These are phyloP conservation scores for Esox niger DNA, from an alignment of 2,113 vertebrate genomes.

Conservation along the genomic window DNA sequence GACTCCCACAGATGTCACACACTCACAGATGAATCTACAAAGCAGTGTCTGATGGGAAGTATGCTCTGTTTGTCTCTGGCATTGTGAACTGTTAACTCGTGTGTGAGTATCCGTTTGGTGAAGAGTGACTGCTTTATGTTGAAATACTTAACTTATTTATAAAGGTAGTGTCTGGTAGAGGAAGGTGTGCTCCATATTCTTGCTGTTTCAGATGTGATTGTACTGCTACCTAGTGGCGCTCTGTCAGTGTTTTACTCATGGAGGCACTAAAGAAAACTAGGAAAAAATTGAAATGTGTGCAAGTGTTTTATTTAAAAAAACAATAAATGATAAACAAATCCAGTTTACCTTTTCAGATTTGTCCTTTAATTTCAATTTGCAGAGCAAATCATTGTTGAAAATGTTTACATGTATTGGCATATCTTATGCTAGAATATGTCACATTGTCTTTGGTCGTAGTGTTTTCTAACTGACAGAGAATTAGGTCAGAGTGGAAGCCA, in stretches of 20 bases:
- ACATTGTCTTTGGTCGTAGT: not conserved
- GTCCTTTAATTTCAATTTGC: not conserved
- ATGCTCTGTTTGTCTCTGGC: constrained; percentile 37
- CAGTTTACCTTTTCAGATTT: constrained; percentile 1
- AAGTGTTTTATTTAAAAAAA: constrained; percentile 75
- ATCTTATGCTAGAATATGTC: not conserved
- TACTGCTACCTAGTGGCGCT: constrained; percentile 79
- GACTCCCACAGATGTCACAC: constrained; percentile 48
- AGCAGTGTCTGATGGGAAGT: constrained; percentile 36
- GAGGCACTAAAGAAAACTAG: constrained; percentile 57
- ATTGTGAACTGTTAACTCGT: constrained; percentile 64
- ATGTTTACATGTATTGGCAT: not conserved
- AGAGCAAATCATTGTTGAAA: not conserved
- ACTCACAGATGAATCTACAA: constrained; percentile 49
- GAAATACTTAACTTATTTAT: constrained; percentile 94
- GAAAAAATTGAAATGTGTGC: constrained; percentile 56
- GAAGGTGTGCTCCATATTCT: constrained; percentile 81
- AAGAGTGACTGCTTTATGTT: constrained; percentile 83
- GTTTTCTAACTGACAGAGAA: constrained; percentile 3
- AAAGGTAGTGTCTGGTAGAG: constrained; percentile 78
- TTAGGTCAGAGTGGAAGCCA: constrained; percentile 14
- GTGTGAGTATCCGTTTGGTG: constrained; percentile 80
- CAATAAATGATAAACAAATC: constrained; percentile 61
- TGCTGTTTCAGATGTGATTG: constrained; percentile 81
- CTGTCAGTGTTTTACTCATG: constrained; percentile 72